Percentiles rank a stretch among this genome's conserved stretches.
Conservation (phyloP, 2,888 invertebrate genomes). For the Polydrusus cervinus region DNA sequence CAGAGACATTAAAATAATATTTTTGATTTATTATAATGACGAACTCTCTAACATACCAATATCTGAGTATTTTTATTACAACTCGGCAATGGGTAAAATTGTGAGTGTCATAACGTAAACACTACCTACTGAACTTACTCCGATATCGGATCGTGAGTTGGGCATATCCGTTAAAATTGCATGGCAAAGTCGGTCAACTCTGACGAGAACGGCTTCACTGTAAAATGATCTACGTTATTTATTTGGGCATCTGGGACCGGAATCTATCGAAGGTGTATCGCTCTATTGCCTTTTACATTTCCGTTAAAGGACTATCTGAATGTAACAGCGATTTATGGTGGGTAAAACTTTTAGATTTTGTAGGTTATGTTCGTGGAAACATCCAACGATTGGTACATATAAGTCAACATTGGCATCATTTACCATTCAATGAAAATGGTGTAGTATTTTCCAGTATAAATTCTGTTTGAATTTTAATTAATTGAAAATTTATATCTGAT, state of each 20-base stretch:
- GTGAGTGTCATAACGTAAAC: too few species aligned
- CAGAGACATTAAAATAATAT: too few species aligned
- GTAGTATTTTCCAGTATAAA: too few species aligned
- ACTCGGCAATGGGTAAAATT: too few species aligned
- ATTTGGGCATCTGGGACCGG: conserved; percentile 46
- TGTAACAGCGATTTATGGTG: conserved; percentile 43
- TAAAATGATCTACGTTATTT: conserved; percentile 47
- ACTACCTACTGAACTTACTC: conserved; percentile 32
- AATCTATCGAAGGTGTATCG: conserved; percentile 49
- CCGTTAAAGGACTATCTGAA: conserved; percentile 43
- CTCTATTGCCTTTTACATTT: conserved; percentile 49
- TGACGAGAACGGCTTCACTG: conserved; percentile 2
- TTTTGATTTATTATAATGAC: too few species aligned
- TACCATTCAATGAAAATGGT: too few species aligned
- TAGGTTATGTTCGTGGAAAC: neutral
- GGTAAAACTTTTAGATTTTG: conserved; percentile 17
- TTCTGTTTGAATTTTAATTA: too few species aligned
- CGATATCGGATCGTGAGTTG: conserved; percentile 37
- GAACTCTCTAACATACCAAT: too few species aligned
- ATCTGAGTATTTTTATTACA: too few species aligned
- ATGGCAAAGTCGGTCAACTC: conserved; percentile 15
- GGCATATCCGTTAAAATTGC: conserved; percentile 24
- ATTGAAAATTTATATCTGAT: too few species aligned
- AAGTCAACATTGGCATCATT: neutral
- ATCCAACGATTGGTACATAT: neutral